Conservation (phyloP, 53 echinoderm and acorn worm species). For the Mesocentrotus franciscanus region DNA sequence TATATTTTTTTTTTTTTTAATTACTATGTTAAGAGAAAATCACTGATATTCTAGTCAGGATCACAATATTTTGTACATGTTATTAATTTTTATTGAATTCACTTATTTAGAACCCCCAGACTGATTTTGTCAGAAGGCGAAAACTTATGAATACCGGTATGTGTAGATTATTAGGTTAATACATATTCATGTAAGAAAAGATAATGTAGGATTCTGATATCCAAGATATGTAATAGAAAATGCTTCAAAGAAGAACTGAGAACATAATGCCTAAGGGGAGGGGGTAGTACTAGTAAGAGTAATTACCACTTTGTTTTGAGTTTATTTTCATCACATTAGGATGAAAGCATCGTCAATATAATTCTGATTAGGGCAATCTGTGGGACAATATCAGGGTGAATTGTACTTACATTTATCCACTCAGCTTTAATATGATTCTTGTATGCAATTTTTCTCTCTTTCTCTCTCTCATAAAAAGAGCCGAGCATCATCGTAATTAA, state of each 20-base stretch:
- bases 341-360: neutral
- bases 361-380: slow-evolving; percentile 4
- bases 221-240: neutral
- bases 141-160: too few species aligned
- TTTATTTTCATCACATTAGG: neutral
- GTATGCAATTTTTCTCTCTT: neutral
- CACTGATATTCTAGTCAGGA: too few species aligned
- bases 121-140: too few species aligned
- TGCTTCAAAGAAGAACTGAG: neutral
- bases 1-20: too few species aligned
- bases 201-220: too few species aligned
- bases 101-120: too few species aligned
- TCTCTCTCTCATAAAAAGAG: neutral
- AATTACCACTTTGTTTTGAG: neutral
- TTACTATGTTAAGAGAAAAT: too few species aligned
- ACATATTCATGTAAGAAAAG: too few species aligned
- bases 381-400: neutral
- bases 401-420: slow-evolving; percentile 29
- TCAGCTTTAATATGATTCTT: slow-evolving; percentile 19
- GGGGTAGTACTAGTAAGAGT: neutral
- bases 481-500: slow-evolving; percentile 16
- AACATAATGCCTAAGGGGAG: neutral
- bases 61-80: too few species aligned
- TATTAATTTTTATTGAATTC: too few species aligned
- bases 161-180: too few species aligned